Evolutionary conservation across 2,113 vertebrate species (phyloP).

Genomic region (Passerina amoena): DNA sequence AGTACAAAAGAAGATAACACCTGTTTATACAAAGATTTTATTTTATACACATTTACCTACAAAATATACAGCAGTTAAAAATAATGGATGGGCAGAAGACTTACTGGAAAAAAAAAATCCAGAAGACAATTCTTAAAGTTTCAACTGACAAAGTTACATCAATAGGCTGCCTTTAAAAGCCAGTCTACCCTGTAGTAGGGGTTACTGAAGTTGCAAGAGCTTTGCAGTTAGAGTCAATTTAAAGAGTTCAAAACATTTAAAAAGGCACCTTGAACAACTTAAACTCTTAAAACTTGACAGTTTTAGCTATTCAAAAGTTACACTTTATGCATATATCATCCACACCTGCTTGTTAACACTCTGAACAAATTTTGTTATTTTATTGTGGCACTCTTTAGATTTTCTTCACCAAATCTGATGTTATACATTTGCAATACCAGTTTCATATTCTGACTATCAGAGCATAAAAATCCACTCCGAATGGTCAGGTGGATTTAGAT

Average conservation of each 20-base stretch:
- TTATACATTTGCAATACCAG: not conserved
- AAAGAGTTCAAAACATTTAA: conserved; percentile 60
- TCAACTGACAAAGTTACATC: not conserved
- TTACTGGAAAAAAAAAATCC: conserved; percentile 23
- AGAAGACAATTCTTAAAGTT: conserved; percentile 53
- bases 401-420: not conserved
- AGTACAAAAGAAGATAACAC: conserved; percentile 22
- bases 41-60: conserved; percentile 78
- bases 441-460: not conserved
- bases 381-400: conserved; percentile 21
- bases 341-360: conserved; percentile 51
- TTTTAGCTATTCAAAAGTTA: conserved; percentile 28
- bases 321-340: not conserved
- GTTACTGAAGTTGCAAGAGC: conserved; percentile 31
- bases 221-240: conserved; percentile 54
- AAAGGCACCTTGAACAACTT: conserved; percentile 74
- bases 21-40: conserved; percentile 77
- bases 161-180: conserved; percentile 23
- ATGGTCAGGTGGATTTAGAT: not conserved
- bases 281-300: conserved; percentile 55
- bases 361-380: not conserved
- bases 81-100: conserved; percentile 40
- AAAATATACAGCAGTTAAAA: conserved; percentile 78
- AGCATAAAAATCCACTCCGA: conserved; percentile 47
- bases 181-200: not conserved